Evolutionary conservation across 1,140 invertebrate species (phyloP).

Genomic region (Lethrus apterus): DNA sequence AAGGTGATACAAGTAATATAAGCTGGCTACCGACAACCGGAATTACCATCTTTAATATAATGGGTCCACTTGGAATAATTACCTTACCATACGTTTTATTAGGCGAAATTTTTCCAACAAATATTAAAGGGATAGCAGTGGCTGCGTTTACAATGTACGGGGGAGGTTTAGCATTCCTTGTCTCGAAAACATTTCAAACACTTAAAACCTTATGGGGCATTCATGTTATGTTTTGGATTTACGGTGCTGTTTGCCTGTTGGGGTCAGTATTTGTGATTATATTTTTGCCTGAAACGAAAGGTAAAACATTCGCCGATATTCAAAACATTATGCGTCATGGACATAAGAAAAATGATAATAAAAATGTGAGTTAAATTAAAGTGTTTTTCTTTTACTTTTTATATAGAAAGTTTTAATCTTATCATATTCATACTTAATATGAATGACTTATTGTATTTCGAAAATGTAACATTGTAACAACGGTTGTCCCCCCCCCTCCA

Average conservation of each 20-base stretch:
- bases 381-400: no score
- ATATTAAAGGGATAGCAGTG: conserved; percentile 59
- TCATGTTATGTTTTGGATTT: conserved; percentile 50
- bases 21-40: conserved; percentile 55
- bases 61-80: conserved; percentile 58
- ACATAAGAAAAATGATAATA: no score
- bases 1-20: conserved; percentile 36
- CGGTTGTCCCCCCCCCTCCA: no score
- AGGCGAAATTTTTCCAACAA: conserved; percentile 64
- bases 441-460: no score
- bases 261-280: conserved; percentile 52
- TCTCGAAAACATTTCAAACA: conserved; percentile 60
- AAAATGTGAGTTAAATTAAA: no score
- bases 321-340: no score
- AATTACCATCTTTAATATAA: conserved; percentile 58
- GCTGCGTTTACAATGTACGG: conserved; percentile 58
- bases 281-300: conserved; percentile 75
- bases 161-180: conserved; percentile 61
- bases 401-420: no score
- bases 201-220: conserved; percentile 47
- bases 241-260: conserved; percentile 45
- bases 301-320: conserved; percentile 15
- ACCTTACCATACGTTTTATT: conserved; percentile 63
- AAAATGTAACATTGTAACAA: no score
- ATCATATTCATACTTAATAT: no score